A percentile compares a stretch with the other conserved stretches of the same genome.
phyloP scores from a whole-genome alignment of 2,888 invertebrate genomes.

The Xiphydria camelus region DNA sequence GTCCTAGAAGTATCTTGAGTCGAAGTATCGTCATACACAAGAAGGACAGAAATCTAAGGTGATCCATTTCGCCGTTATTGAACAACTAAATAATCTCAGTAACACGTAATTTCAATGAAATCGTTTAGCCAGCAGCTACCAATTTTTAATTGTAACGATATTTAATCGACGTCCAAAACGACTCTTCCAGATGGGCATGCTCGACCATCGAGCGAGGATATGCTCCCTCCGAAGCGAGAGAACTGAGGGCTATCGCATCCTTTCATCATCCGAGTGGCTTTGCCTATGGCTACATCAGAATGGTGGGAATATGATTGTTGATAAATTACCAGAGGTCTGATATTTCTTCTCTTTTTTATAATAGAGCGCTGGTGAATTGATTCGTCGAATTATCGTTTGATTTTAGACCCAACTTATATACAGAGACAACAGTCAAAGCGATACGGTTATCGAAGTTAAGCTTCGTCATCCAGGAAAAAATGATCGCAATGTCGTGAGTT shows the following conservation, averaged over 20 bases:
- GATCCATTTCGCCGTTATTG: slow-evolving; percentile 4
- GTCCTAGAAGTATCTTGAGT: slow-evolving; percentile 79
- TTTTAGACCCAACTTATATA: slow-evolving; percentile 82
- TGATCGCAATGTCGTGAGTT: slow-evolving; percentile 76
- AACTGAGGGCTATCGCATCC: slow-evolving; percentile 84
- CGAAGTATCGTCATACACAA: slow-evolving; percentile 85
- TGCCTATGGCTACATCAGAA: slow-evolving; percentile 82
- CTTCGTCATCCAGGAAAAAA: slow-evolving; percentile 83
- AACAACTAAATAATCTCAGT: neutral
- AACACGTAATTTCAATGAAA: no score
- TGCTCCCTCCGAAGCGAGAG: slow-evolving; percentile 83
- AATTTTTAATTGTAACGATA: no score
- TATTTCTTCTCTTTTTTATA: slow-evolving; percentile 1
- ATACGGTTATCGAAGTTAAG: slow-evolving; percentile 88
- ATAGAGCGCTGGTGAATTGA: neutral
- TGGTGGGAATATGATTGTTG: slow-evolving; percentile 62
- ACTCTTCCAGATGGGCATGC: slow-evolving; percentile 76
- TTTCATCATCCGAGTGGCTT: slow-evolving; percentile 89
- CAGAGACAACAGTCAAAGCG: slow-evolving; percentile 82
- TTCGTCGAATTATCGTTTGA: neutral
- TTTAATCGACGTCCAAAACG: no score
- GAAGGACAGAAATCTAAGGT: slow-evolving; percentile 60
- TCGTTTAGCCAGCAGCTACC: no score
- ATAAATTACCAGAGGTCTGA: neutral
- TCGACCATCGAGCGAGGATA: slow-evolving; percentile 85